Conservation (phyloP, 2,113 vertebrate genomes). For the Petrocephalus zakoni region DNA sequence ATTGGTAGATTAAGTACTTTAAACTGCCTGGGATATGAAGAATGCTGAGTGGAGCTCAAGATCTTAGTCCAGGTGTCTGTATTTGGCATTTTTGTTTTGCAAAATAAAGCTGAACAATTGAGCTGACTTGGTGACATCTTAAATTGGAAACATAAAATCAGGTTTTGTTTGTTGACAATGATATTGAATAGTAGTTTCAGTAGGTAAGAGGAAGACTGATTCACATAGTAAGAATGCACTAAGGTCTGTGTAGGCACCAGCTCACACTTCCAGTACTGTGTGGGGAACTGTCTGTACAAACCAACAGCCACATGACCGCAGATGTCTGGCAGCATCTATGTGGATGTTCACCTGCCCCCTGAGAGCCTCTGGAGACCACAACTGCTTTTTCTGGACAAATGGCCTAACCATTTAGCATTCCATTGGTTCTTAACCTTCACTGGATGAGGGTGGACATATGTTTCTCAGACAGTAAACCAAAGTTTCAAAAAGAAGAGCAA, state of each 20-base stretch:
- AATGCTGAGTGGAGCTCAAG: constrained; percentile 53
- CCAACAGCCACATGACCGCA: neutral
- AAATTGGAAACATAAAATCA: neutral
- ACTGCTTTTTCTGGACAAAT: neutral
- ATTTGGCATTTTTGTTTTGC: constrained; percentile 61
- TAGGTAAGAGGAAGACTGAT: neutral
- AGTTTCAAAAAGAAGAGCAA: neutral
- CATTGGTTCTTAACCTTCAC: neutral
- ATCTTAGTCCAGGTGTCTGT: constrained; percentile 62
- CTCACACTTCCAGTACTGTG: neutral
- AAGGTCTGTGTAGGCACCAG: neutral
- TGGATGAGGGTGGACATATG: neutral
- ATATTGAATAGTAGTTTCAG: neutral
- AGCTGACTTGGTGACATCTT: neutral
- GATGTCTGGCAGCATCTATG: neutral
- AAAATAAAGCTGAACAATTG: constrained; percentile 41
- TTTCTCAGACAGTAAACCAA: neutral
- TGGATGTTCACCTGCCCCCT: neutral
- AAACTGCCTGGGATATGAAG: constrained; percentile 38
- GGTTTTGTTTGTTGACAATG: neutral
- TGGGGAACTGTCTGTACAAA: neutral
- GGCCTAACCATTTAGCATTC: neutral
- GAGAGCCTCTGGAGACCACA: neutral
- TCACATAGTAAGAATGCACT: neutral
- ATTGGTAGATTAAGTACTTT: constrained; percentile 52